Conservation (phyloP, 2,113 vertebrate species). For the Laticauda colubrina region DNA sequence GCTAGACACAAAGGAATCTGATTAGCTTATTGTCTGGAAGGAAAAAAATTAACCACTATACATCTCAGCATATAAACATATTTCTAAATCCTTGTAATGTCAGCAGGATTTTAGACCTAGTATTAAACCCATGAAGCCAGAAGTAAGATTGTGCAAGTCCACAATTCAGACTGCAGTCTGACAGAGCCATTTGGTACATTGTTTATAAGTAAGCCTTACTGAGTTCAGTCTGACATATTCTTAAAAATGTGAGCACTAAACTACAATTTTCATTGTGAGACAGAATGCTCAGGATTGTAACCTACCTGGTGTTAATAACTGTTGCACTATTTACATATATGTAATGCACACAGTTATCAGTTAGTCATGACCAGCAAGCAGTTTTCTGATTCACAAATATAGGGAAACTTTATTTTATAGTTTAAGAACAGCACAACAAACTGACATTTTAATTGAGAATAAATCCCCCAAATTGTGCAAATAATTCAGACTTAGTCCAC, state of each 20-base stretch:
- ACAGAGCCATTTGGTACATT: neutral
- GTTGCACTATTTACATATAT: neutral
- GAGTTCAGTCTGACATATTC: neutral
- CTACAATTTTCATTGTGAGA: neutral
- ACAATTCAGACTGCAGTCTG: neutral
- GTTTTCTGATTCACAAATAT: neutral
- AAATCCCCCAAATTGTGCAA: neutral
- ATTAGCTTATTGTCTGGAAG: slow-evolving; percentile 30
- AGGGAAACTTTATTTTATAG: neutral
- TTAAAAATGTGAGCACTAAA: neutral
- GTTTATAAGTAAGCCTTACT: neutral
- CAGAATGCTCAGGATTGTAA: neutral
- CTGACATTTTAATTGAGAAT: neutral
- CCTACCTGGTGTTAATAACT: neutral
- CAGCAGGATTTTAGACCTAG: neutral
- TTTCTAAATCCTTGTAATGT: neutral
- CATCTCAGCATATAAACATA: neutral
- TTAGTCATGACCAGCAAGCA: neutral
- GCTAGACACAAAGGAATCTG: slow-evolving; percentile 4
- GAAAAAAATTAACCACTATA: neutral
- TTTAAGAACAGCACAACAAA: neutral
- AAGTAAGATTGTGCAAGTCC: neutral
- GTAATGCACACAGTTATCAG: neutral
- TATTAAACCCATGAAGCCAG: neutral
- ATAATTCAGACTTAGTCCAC: neutral